Evolutionary conservation across 2,113 vertebrate species (phyloP), one percentile per base, ranked within the genome.

Genomic region (Hepsetus odoe): DNA sequence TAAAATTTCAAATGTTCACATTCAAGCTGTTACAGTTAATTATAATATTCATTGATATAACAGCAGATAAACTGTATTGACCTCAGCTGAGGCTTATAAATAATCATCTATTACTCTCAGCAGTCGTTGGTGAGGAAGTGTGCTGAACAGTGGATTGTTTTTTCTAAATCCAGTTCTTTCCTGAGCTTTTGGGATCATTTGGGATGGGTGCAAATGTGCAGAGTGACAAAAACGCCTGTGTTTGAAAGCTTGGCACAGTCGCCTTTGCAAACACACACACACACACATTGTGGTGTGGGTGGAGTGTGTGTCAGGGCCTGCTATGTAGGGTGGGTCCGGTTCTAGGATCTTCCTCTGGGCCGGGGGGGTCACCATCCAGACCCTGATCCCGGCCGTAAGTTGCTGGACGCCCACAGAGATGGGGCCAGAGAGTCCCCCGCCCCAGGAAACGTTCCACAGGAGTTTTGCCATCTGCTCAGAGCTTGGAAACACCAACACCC

Each of bases 161-260:
- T 61, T 56, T 72, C 9, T 66, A 58, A 38, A 8, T 1, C 82
- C 88, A 80, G 72, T 10, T 40, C 28, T 69, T 61, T 51, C 55
- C 73, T 77, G 12, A 12, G 28, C 33, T 68, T 8, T 35, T 65
- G 72, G 20, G 33, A 53, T 82, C 28, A 33, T 56, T 78, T 67
- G 82, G 74, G 74, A 79, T 77, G 82, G 72, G 22, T 81, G 72
- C 76, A 81, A 67, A 71, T 79, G 77, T 79, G 85, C 49, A 18
- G 80, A 85, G 87, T 80, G 74, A 85, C 67, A 83, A 66, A 70
- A 68, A 72, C 79, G 77, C 73, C 82, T 83, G 87, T 77, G 82
- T 71, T 59, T 40, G 80, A 81, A 71, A 59, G 83, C 7, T 85
- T 81, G 64, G 72, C 76, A 86, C 72, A 80, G 53, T 80, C 24